Evolutionary conservation across 2,113 vertebrate genomes (phyloP).

Genomic region (Pseudolaguvia tuberculata): DNA sequence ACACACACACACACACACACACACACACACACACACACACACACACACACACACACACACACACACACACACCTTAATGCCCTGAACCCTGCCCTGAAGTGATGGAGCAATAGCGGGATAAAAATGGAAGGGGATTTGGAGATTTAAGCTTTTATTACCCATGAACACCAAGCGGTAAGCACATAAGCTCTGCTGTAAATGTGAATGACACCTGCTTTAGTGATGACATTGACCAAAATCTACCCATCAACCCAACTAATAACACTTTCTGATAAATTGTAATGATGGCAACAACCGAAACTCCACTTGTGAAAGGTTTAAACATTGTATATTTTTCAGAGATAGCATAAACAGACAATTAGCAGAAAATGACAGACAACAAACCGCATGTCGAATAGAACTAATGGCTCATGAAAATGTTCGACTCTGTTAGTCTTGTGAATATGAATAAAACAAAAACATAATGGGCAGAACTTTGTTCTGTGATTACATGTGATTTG

Average conservation of each 20-base stretch:
- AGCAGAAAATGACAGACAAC: no score
- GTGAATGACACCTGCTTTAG: slow-evolving; percentile 25
- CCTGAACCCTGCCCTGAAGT: slow-evolving; percentile 30
- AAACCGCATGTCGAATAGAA: background rate
- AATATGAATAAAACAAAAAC: no score
- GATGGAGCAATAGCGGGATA: slow-evolving; percentile 6
- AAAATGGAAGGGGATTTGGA: slow-evolving; percentile 8
- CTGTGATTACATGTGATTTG: no score
- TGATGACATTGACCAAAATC: slow-evolving; percentile 32
- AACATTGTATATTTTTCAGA: no score
- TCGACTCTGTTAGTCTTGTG: no score
- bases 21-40: no score
- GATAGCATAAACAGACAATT: no score
- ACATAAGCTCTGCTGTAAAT: slow-evolving; percentile 26
- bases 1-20: background rate
- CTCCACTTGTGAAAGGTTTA: no score
- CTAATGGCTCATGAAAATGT: no score
- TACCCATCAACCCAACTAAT: slow-evolving; percentile 20
- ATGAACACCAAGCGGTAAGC: slow-evolving; percentile 17
- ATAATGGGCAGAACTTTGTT: no score
- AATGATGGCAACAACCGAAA: background rate
- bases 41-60: slow-evolving; percentile 38
- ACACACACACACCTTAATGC: slow-evolving; percentile 6
- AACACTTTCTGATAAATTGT: slow-evolving; percentile 23
- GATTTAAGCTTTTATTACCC: slow-evolving; percentile 29